Evolutionary conservation across 1,140 invertebrate genomes (phyloP).

Genomic region (Aphis gossypii): DNA sequence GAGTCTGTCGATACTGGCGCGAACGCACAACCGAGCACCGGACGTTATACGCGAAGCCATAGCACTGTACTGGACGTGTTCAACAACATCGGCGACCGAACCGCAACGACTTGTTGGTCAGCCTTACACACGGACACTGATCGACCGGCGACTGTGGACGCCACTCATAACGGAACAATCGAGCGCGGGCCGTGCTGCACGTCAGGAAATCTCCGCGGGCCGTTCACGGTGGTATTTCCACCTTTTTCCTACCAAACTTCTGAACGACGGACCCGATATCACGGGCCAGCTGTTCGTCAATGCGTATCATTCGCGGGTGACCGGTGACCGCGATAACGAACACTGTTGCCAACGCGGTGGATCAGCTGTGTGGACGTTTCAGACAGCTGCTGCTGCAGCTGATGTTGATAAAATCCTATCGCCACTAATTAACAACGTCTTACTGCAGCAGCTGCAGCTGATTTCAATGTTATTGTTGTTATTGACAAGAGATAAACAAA

Average conservation of each 20-base stretch:
- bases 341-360: neutral
- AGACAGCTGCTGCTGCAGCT: too few species aligned
- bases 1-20: slow-evolving; percentile 50
- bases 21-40: slow-evolving; percentile 57
- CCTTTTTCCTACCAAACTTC: neutral
- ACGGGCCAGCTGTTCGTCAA: neutral
- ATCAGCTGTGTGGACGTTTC: too few species aligned
- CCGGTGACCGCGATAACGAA: neutral
- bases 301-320: neutral
- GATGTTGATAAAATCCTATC: too few species aligned
- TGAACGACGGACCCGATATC: neutral
- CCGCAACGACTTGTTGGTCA: slow-evolving; percentile 32
- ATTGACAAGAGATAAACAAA: neutral
- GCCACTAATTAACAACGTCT: too few species aligned
- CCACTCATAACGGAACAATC: slow-evolving; percentile 52
- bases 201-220: slow-evolving; percentile 9
- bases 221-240: neutral
- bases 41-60: slow-evolving; percentile 58
- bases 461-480: neutral
- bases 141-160: slow-evolving; percentile 32
- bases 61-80: slow-evolving; percentile 50
- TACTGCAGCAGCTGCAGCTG: neutral
- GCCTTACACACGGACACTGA: slow-evolving; percentile 56
- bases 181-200: neutral
- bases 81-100: slow-evolving; percentile 52